Conservation (phyloP, 2,113 vertebrate species). For the Percopsis transmontana region DNA sequence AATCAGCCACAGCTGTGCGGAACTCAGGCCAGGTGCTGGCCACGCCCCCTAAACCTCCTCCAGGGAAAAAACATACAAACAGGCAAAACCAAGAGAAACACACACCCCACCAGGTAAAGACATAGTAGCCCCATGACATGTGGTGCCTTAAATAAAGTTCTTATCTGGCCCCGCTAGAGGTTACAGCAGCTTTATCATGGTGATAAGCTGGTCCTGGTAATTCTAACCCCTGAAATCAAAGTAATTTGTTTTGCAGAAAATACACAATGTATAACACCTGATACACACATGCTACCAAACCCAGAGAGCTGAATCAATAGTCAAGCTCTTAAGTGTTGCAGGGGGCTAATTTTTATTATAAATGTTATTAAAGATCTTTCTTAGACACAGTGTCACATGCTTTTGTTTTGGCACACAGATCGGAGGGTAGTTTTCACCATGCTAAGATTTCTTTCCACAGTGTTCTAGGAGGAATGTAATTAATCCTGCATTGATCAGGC, state of each 20-base stretch:
- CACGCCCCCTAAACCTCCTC: too few relatives aligned
- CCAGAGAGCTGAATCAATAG: slow-evolving; percentile 10
- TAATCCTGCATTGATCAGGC: slow-evolving; percentile 71
- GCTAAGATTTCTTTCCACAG: slow-evolving; percentile 26
- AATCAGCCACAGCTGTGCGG: too few relatives aligned
- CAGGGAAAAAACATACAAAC: too few relatives aligned
- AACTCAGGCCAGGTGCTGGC: too few relatives aligned
- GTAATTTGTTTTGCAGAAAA: background rate
- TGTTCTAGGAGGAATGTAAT: slow-evolving; percentile 58
- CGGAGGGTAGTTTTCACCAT: slow-evolving; percentile 17
- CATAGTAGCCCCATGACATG: too few relatives aligned
- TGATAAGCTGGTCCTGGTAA: background rate
- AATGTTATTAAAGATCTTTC: too few relatives aligned
- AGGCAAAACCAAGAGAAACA: too few relatives aligned
- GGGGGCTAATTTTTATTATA: background rate
- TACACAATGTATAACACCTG: background rate
- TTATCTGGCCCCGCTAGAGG: too few relatives aligned
- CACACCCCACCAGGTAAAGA: too few relatives aligned
- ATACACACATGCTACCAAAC: background rate
- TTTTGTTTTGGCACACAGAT: slow-evolving; percentile 12
- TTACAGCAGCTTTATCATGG: too few relatives aligned
- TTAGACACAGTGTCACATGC: background rate
- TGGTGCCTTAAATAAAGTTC: too few relatives aligned
- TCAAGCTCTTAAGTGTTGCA: slow-evolving; percentile 5
- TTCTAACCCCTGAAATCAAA: background rate